These are phyloP conservation scores for Cyprinella venusta DNA, from an alignment of 2,797 vertebrate genomes.

Conservation along the genomic window DNA sequence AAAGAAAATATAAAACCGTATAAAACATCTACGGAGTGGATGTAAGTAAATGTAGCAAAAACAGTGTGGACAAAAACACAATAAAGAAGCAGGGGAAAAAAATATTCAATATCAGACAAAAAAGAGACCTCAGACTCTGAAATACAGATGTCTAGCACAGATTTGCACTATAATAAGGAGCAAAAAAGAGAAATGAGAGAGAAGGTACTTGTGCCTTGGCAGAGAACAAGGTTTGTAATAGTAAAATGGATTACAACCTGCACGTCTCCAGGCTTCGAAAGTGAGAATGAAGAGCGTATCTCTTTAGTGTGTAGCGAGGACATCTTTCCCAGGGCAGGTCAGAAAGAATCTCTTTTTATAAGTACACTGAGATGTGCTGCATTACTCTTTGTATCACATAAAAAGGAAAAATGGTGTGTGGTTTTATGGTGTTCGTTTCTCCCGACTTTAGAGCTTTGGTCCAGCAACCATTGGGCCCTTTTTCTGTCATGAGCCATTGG, in stretches of 20 bases:
- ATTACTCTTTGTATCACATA: conserved; percentile 13
- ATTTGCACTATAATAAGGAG: background rate
- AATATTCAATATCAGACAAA: background rate
- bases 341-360: conserved; percentile 12
- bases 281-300: conserved; percentile 1
- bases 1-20: background rate
- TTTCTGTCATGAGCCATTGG: conserved; percentile 3
- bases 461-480: background rate
- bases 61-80: background rate
- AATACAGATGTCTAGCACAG: conserved; percentile 5
- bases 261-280: background rate
- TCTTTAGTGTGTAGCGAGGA: conserved; percentile 4
- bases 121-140: background rate
- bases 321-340: conserved; percentile 39
- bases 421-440: conserved; percentile 26
- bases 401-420: background rate
- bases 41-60: background rate
- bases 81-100: background rate
- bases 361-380: conserved; percentile 15
- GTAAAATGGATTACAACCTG: conserved; percentile 15
- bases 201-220: background rate
- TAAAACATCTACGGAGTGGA: background rate
- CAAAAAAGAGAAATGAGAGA: background rate
- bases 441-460: conserved; percentile 21
- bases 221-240: conserved; percentile 31